Base-by-base conservation (phyloP, 2,113 vertebrate genomes). In the Campylomormyrus tamandua region DNA sequence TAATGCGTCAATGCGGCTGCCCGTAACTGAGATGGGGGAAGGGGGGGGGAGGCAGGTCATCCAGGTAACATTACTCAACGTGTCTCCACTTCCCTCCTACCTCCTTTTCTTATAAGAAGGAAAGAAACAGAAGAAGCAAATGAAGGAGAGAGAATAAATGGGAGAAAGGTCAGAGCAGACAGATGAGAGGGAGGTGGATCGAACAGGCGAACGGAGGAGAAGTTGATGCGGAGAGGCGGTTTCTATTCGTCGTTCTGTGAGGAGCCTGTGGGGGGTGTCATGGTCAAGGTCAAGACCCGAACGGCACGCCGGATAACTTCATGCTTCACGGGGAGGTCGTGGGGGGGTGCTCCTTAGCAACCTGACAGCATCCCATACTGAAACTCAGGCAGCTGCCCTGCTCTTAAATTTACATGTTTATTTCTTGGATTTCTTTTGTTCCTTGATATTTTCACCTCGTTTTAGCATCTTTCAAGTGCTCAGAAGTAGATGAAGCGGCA, bases 1-100 rank as follows among this genome's bases (percentile, higher is more conserved):
- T 50, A 52, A 52, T 86, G 84, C 46, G 46, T 52, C 84, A 52
- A 49, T 50, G n/a, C 11, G 48, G 39, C 83, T 15, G 39, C 45
- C 83, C 8, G 45, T 45, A 84, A 84, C 45, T 1, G 10, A 74
- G 66, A 74, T 21, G 70, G 70, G 3, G 66, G 70, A 35, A 3
- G 8, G 2, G 21, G 70, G 45, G 84, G 8, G 84, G 31, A 9
- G 46, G n/a, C 3, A 31, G 46, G 49, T 87, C n/a, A 52, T 35
- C n/a, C 83, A 49, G 83, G 83, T 52, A 24, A 53, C 85, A 87
- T 87, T 31, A 87, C 49, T 87, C 85, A 87, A 53, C 15, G 19
- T 87, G 49, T 53, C 85, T 87, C 83, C n/a, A 39, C 85, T 87
- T 53, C 35, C 83, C 45, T 84, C 83, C 45, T 46, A 84, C 42